Evolutionary conservation across 92 coral and sea anemone species (phyloP).

Genomic region (Isaurus tuberculatus): DNA sequence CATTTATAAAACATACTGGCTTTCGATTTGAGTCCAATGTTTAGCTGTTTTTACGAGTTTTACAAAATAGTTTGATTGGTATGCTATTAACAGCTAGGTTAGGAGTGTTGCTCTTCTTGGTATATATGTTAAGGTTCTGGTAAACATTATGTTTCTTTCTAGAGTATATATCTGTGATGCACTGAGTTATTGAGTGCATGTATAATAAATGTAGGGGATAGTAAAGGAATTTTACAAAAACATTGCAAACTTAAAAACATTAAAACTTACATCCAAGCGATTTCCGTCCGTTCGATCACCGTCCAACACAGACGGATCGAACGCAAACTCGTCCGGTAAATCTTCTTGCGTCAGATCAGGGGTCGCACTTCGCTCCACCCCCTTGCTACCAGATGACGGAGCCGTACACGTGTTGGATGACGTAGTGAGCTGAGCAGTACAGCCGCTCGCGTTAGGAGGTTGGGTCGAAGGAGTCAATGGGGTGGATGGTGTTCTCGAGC

Average conservation of each 20-base stretch:
- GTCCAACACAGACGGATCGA: constrained; percentile 43
- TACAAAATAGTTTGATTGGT: too few species aligned
- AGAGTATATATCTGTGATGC: too few species aligned
- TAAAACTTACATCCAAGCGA: constrained; percentile 39
- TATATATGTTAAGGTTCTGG: too few species aligned
- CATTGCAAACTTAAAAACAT: background rate
- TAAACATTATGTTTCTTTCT: too few species aligned
- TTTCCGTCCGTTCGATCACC: constrained; percentile 27
- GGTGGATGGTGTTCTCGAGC: constrained; percentile 38
- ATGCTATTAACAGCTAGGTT: too few species aligned
- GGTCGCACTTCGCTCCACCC: constrained; percentile 26
- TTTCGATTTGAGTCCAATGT: too few species aligned
- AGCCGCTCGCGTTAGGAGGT: constrained; percentile 5
- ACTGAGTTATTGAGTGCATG: too few species aligned
- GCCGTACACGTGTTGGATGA: constrained; percentile 30
- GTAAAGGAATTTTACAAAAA: background rate
- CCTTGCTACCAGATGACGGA: constrained; percentile 3
- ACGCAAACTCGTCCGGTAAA: constrained; percentile 31
- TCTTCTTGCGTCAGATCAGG: constrained; percentile 48
- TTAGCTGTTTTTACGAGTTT: too few species aligned
- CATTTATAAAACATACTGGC: too few species aligned
- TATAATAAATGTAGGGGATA: background rate
- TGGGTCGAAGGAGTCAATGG: constrained; percentile 34
- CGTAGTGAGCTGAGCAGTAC: constrained; percentile 20
- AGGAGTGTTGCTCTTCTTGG: too few species aligned